These are phyloP conservation scores for Xiphophorus birchmanni DNA, from an alignment of 2,797 vertebrate genomes.

Conservation along the genomic window DNA sequence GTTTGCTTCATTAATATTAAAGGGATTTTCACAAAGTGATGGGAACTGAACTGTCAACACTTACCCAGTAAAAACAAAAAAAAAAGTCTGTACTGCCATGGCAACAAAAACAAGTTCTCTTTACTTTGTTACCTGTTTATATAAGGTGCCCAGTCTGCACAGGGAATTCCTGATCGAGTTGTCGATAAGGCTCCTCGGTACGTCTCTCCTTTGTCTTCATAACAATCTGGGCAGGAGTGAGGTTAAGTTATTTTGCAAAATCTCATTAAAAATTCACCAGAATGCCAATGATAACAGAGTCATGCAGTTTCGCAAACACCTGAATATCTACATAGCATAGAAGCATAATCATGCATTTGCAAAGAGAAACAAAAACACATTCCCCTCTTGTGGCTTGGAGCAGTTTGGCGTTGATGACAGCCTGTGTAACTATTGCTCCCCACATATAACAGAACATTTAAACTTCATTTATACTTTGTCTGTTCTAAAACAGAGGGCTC, in stretches of 20 bases:
- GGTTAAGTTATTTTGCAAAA: constrained; percentile 41
- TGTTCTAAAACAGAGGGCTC: constrained; percentile 37
- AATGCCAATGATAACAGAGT: constrained; percentile 14
- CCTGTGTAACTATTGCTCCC: constrained; percentile 50
- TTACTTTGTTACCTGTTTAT: constrained; percentile 77
- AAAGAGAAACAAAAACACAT: constrained; percentile 24
- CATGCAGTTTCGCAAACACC: constrained; percentile 36
- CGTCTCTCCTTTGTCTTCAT: constrained; percentile 87
- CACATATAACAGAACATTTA: constrained; percentile 51
- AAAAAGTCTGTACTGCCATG: constrained; percentile 26
- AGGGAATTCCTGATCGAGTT: constrained; percentile 91
- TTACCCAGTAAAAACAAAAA: constrained; percentile 18
- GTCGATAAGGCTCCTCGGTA: constrained; percentile 90
- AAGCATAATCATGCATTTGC: constrained; percentile 15
- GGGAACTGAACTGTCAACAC: constrained; percentile 58
- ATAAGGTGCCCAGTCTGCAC: constrained; percentile 91
- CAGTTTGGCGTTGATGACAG: constrained; percentile 49
- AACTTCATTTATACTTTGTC: constrained; percentile 21
- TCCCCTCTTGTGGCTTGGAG: constrained; percentile 61
- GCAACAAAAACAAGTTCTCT: constrained; percentile 36
- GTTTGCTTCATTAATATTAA: constrained; percentile 69
- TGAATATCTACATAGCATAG: constrained; percentile 13
- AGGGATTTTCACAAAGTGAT: constrained; percentile 62
- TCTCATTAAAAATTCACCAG: constrained; percentile 14
- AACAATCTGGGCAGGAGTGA: constrained; percentile 86